These are phyloP conservation scores for Nasonovia ribisnigri DNA, from an alignment of 2,888 invertebrate species.

Conservation along the genomic window DNA sequence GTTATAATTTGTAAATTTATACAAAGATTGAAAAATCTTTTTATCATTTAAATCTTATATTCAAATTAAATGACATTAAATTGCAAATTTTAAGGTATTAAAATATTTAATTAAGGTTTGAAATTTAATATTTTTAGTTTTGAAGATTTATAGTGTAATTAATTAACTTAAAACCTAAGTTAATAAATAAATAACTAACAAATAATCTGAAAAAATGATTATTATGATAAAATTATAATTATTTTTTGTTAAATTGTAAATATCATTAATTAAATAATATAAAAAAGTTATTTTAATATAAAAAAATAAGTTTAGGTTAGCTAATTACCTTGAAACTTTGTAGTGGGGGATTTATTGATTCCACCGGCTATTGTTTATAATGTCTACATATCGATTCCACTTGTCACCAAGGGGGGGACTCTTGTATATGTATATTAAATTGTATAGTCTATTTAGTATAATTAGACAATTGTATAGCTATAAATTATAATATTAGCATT, in stretches of 20 bases:
- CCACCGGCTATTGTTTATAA: too few relatives aligned
- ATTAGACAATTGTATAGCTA: too few relatives aligned
- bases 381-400: too few relatives aligned
- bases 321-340: too few relatives aligned
- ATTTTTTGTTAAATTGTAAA: conserved; percentile 5
- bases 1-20: neutral
- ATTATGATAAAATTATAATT: neutral
- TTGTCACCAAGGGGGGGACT: too few relatives aligned
- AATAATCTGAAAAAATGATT: conserved; percentile 33
- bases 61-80: too few relatives aligned
- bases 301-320: conserved; percentile 1
- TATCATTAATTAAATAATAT: conserved; percentile 38
- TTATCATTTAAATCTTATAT: too few relatives aligned
- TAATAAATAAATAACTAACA: neutral
- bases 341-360: too few relatives aligned
- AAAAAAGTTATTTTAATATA: conserved; percentile 22
- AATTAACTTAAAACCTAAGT: conserved; percentile 38
- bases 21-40: too few relatives aligned
- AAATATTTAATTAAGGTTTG: conserved; percentile 6
- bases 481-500: too few relatives aligned
- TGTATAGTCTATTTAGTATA: too few relatives aligned
- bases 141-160: conserved; percentile 34
- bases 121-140: neutral
- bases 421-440: too few relatives aligned
- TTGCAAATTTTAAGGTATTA: conserved; percentile 42